Evolutionary conservation across 2,888 invertebrate species (phyloP).

Genomic region (Fissipunctia ypsillon): DNA sequence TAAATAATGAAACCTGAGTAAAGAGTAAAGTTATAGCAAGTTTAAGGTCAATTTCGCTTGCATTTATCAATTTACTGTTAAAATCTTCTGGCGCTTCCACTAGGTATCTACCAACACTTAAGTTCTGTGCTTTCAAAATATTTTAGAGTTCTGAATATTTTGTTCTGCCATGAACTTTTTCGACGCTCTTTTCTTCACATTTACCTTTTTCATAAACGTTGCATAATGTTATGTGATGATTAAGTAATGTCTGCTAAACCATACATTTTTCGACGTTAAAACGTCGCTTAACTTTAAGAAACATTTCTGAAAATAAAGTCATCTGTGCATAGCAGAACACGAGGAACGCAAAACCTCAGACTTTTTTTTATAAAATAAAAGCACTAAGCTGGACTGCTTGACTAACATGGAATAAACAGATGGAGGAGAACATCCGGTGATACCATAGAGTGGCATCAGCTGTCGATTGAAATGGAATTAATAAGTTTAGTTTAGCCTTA

Average conservation of each 20-base stretch:
- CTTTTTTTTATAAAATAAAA: neutral
- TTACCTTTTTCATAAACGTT: neutral
- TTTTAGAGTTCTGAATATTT: conserved; percentile 6
- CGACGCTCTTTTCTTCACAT: neutral
- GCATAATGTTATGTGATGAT: neutral
- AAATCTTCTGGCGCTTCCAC: conserved; percentile 16
- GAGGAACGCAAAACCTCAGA: neutral
- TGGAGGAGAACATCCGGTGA: conserved; percentile 31
- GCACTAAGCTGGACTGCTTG: neutral
- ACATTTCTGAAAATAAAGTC: neutral
- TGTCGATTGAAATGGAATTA: conserved; percentile 21
- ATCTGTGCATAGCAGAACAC: neutral
- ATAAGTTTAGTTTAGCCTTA: neutral
- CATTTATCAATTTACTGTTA: conserved; percentile 30
- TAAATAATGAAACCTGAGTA: neutral
- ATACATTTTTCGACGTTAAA: neutral
- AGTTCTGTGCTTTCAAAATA: neutral
- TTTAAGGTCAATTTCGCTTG: conserved; percentile 16
- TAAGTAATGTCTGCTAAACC: neutral
- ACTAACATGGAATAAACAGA: conserved; percentile 30
- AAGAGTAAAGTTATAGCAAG: conserved; percentile 8
- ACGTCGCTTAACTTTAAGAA: too few relatives aligned
- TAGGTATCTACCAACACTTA: neutral
- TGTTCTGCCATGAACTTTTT: neutral
- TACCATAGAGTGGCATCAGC: conserved; percentile 36